Evolutionary conservation across 2,797 vertebrate species (phyloP), one percentile per base, ranked within the genome.

Genomic region (Epinephelus coioides): DNA sequence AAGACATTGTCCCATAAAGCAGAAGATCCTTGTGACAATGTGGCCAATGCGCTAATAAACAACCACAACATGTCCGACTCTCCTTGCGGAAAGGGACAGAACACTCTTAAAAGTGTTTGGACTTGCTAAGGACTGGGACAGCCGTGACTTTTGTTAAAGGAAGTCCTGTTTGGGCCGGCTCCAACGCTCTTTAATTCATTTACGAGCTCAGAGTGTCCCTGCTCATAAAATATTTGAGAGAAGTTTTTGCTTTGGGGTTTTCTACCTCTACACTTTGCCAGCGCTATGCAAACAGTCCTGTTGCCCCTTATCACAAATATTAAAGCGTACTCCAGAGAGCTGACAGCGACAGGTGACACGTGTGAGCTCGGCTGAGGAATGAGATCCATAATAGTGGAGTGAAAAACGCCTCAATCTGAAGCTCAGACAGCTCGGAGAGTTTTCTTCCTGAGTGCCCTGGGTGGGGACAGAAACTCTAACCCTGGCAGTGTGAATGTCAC

Each of bases 211-310:
- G 64, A 38, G 40, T 53, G 67, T 79, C 73, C 50, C 38, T 19
- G 50, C 69, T 77, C 78, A 82, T 84, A 43, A 85, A 86, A 88
- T 82, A 84, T 85, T 85, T 70, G 44, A 76, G 51, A 51, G 43
- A 6, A n/a, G 0, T 59, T 59, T 81, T 54, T 63, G 49, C 77
- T 78, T 69, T 69, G 59, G 66, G 46, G 7, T n/a, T 81, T 79
- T 85, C n/a, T 1, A 0, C 74, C 63, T 61, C 27, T 34, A 44
- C 55, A 60, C 57, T 83, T 47, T 12, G 69, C 8, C 19, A 9
- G 44, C 71, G 50, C 13, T 53, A 34, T 51, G 71, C 38, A 73
- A 71, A 86, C 68, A 74, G 69, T 40, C 14, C 17, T 4, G 21
- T 18, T 69, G 25, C 51, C 17, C 54, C 60, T 1, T 62, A 44